phyloP scores from a whole-genome alignment of 2,888 invertebrate genomes.

The Calameuta pallipes region DNA sequence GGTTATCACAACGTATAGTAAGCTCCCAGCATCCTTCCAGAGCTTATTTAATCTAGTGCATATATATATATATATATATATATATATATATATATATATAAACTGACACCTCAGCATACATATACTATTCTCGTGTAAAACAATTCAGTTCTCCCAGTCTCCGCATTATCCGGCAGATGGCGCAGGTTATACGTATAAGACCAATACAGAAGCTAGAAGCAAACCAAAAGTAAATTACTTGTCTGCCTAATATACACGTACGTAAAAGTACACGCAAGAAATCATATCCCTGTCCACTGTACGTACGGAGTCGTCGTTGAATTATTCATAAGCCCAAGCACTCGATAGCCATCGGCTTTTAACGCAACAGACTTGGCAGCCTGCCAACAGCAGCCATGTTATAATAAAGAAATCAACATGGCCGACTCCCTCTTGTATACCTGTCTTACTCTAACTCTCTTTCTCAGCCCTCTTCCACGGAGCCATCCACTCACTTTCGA shows the following conservation, averaged over 20 bases:
- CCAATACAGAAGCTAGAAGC: too few species aligned
- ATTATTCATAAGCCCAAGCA: conserved; percentile 49
- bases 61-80: too few species aligned
- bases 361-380: conserved; percentile 52
- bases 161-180: conserved; percentile 15
- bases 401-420: conserved; percentile 66
- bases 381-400: conserved; percentile 64
- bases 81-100: too few species aligned
- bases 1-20: too few species aligned
- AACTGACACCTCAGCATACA: too few species aligned
- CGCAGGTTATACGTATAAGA: too few species aligned
- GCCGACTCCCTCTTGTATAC: conserved; percentile 39
- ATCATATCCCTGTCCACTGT: conserved; percentile 32
- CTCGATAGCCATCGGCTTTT: conserved; percentile 45
- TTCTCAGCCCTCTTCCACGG: conserved; percentile 31
- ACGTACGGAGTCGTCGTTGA: conserved; percentile 29
- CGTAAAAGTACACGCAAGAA: not conserved
- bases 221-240: too few species aligned
- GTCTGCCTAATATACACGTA: not conserved
- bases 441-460: conserved; percentile 24
- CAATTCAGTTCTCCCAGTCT: conserved; percentile 28
- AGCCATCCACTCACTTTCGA: conserved; percentile 58
- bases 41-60: too few species aligned
- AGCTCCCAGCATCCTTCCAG: too few species aligned
- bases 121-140: too few species aligned